Evolutionary conservation across 1,140 invertebrate genomes (phyloP).

Genomic region (Drosophila insularis): DNA sequence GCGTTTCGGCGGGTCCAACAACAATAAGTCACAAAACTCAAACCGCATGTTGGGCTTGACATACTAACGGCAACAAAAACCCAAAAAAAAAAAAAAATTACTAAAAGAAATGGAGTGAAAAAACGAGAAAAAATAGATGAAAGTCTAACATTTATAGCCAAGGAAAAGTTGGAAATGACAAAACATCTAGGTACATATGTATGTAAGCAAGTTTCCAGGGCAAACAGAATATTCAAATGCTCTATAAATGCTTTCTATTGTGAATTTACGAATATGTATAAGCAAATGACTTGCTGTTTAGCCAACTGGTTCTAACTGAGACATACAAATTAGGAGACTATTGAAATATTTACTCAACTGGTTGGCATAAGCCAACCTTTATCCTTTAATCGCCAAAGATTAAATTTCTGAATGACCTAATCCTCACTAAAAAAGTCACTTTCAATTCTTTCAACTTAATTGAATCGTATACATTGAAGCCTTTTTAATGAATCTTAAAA

Average conservation of each 20-base stretch:
- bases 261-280: too few species aligned
- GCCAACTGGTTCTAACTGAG: too few species aligned
- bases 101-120: constrained; percentile 6
- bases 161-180: neutral
- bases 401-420: too few species aligned
- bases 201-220: neutral
- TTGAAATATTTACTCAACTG: too few species aligned
- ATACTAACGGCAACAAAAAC: neutral
- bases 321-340: too few species aligned
- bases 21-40: constrained; percentile 17
- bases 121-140: constrained; percentile 23
- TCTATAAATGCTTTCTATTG: neutral
- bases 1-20: constrained; percentile 22
- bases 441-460: too few species aligned
- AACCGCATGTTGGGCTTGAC: constrained; percentile 31
- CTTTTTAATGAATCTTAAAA: too few species aligned
- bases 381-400: too few species aligned
- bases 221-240: neutral
- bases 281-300: too few species aligned
- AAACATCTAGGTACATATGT: neutral
- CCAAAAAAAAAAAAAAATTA: constrained; percentile 35
- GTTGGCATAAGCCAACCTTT: too few species aligned
- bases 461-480: too few species aligned
- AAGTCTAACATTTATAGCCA: neutral
- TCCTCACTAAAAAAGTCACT: too few species aligned